Conservation (phyloP, 1,140 invertebrate genomes). For the Drosophila pachea region DNA sequence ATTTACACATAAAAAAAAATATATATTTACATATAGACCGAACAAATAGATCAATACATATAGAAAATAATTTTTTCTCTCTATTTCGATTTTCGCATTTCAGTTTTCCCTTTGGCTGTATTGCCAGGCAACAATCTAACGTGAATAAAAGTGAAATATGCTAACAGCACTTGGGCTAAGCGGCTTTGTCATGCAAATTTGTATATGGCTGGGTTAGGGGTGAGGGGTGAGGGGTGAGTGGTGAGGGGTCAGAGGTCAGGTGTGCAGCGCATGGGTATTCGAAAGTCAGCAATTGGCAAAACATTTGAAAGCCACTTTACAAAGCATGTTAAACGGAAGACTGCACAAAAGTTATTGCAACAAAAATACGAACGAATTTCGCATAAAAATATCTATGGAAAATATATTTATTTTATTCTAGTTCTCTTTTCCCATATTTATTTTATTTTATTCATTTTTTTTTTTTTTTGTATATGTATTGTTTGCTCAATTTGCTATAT, state of each 20-base stretch:
- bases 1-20: not conserved
- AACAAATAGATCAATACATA: slow-evolving; percentile 9
- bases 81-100: not conserved
- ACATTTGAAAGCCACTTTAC: slow-evolving; percentile 60
- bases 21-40: not conserved
- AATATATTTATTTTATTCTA: slow-evolving; percentile 11
- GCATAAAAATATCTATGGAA: slow-evolving; percentile 1
- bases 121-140: slow-evolving; percentile 38
- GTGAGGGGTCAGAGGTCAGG: not conserved
- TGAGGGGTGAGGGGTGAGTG: slow-evolving; percentile 1
- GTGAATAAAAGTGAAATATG: slow-evolving; percentile 52
- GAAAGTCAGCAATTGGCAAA: slow-evolving; percentile 64
- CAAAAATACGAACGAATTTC: slow-evolving; percentile 23
- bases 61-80: slow-evolving; percentile 5
- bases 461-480: slow-evolving; percentile 29
- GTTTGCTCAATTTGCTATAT: slow-evolving; percentile 24
- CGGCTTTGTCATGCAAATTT: slow-evolving; percentile 66
- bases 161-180: slow-evolving; percentile 47
- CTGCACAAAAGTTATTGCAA: slow-evolving; percentile 63
- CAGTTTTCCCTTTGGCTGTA: slow-evolving; percentile 4
- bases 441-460: slow-evolving; percentile 15
- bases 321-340: slow-evolving; percentile 51
- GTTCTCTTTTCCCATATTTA: not conserved
- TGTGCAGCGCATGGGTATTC: slow-evolving; percentile 28
- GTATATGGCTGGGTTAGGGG: not conserved